These are phyloP conservation scores for Macaria liturata DNA, from an alignment of 2,888 invertebrate species.

Conservation along the genomic window DNA sequence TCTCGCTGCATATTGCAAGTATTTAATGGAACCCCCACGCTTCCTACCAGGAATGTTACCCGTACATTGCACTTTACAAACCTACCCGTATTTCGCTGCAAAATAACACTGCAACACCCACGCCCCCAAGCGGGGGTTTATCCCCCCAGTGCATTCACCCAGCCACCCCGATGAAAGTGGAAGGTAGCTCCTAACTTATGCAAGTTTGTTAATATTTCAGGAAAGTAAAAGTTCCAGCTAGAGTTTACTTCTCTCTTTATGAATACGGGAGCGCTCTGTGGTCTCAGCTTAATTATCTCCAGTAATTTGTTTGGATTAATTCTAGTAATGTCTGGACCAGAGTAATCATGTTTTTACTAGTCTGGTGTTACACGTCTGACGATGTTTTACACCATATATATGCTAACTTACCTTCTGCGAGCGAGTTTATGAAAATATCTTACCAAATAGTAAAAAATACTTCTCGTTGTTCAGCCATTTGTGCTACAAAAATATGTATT, in stretches of 20 bases:
- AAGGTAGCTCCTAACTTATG: conserved; percentile 62
- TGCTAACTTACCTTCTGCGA: no score
- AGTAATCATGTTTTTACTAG: no score
- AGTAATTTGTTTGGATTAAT: conserved; percentile 41
- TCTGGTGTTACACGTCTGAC: not conserved
- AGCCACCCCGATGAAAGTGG: conserved; percentile 35
- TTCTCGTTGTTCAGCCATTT: no score
- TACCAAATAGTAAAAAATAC: no score
- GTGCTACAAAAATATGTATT: no score
- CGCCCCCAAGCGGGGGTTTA: no score
- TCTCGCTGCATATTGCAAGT: conserved; percentile 17
- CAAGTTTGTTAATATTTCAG: conserved; percentile 78
- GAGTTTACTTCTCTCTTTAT: conserved; percentile 30
- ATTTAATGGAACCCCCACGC: conserved; percentile 33
- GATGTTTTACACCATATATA: not conserved
- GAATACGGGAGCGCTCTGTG: conserved; percentile 31
- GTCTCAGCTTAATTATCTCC: conserved; percentile 38
- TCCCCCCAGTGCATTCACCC: conserved; percentile 61
- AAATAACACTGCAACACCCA: conserved; percentile 41
- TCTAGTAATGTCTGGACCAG: conserved; percentile 14
- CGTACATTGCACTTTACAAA: conserved; percentile 51
- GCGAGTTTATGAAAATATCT: no score
- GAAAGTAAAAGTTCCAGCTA: conserved; percentile 68
- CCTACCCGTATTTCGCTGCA: conserved; percentile 43
- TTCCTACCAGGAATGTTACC: conserved; percentile 48